Conservation (phyloP, 37 sponge, comb jelly and placozoan species). For the Spongilla lacustris region DNA sequence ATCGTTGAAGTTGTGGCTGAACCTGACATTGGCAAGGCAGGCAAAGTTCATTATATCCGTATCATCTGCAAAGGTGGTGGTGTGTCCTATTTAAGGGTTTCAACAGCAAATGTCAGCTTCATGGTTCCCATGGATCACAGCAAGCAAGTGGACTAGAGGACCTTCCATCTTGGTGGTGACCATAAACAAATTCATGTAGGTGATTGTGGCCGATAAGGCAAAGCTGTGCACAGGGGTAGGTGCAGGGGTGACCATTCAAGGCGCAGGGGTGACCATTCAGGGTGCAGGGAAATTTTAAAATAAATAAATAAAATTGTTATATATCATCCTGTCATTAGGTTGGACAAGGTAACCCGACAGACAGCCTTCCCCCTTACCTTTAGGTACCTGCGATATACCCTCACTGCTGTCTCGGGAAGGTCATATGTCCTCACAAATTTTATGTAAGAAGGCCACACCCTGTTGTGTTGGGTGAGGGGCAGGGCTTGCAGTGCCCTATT, state of each 20-base stretch:
- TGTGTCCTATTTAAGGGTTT: neutral
- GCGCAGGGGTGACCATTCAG: too few species aligned
- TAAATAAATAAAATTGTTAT: too few species aligned
- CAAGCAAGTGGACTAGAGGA: neutral
- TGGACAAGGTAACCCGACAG: too few species aligned
- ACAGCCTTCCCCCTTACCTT: conserved; percentile 57
- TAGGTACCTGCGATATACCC: conserved; percentile 91
- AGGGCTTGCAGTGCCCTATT: conserved; percentile 95
- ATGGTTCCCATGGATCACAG: neutral
- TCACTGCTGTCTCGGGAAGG: conserved; percentile 89
- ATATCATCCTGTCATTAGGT: too few species aligned
- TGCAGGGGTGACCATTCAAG: too few species aligned
- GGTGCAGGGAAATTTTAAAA: too few species aligned
- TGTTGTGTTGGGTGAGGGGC: conserved; percentile 93
- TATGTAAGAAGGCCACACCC: conserved; percentile 96
- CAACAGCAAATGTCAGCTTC: neutral
- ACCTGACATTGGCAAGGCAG: neutral
- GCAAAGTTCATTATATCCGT: too few species aligned
- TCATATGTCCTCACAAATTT: conserved; percentile 84
- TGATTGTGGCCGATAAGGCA: neutral
- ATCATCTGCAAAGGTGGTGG: neutral
- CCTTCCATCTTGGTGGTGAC: neutral
- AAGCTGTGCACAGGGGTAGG: too few species aligned
- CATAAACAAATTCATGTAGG: neutral
- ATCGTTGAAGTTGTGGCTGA: too few species aligned